Base-by-base conservation (phyloP, 2,797 vertebrate species). In the Rhinatrema bivittatum region DNA sequence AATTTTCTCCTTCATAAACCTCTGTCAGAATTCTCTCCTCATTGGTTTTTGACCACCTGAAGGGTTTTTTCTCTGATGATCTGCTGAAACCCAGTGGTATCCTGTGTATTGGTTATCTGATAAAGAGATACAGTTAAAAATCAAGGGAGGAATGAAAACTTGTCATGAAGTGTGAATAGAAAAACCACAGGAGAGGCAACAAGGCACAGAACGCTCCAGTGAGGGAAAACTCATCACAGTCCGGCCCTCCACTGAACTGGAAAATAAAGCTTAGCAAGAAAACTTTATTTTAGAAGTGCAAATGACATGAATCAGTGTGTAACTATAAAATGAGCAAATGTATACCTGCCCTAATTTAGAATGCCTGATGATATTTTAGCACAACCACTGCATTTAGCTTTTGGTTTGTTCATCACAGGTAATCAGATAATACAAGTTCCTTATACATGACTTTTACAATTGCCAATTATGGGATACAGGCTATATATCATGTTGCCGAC, bases 131-230 rank as follows among this genome's bases (percentile, higher is more conserved):
- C 28, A 39, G 7, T 3, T 26, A 41, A 36, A n/a, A 41, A 51
- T 22, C 42, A 19, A n/a, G 41, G 8, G 16, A 22, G 35, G 50
- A 68, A 32, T 39, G 39, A 45, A 44, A 67, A 31, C 13, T 29
- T 36, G 25, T 35, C 25, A 22, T 42, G 19, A 64, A 41, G 38
- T 63, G 44, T 39, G 43, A 72, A 57, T 8, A 58, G 50, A 49
- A 60, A 58, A 57, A 14, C 32, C 28, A 17, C 42, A 23, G 28
- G 41, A 30, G 23, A 29, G 48, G 17, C 24, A 24, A 17, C 4
- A 4, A 68, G 25, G 20, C 1, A 7, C 44, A 14, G 32, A 25
- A 17, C n/a, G 24, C 17, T 42, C 12, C 1, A 1, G 7, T 2
- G 5, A 39, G 39, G 49, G 20, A 8, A 63, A 48, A 53, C 20